Percentiles rank a stretch among this genome's conserved stretches.
Conservation (phyloP, 2,888 invertebrate genomes). For the Chymomyza amoena region DNA sequence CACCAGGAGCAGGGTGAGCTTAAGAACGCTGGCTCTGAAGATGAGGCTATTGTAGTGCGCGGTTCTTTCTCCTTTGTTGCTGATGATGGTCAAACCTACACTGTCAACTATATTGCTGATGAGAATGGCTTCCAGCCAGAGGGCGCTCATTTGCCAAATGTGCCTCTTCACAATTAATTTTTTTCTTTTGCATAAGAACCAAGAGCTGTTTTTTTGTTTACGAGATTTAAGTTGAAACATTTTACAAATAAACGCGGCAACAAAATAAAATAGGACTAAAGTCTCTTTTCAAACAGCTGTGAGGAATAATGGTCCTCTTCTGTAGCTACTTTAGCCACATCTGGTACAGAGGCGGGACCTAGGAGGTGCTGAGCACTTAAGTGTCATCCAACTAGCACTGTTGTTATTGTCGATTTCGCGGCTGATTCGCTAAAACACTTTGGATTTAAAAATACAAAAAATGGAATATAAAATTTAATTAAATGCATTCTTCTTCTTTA, state of each 20-base stretch:
- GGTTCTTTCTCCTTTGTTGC: conserved; percentile 82
- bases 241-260: conserved; percentile 53
- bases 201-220: conserved; percentile 61
- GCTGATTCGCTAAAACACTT: too few species aligned
- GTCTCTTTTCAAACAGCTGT: neutral
- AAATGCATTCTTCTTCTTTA: neutral
- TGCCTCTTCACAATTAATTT: conserved; percentile 48
- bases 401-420: too few species aligned
- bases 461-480: neutral
- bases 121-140: conserved; percentile 78
- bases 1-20: conserved; percentile 82
- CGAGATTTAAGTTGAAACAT: conserved; percentile 42
- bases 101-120: conserved; percentile 77
- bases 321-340: too few species aligned
- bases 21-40: conserved; percentile 82
- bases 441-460: too few species aligned
- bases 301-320: too few species aligned
- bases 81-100: conserved; percentile 82
- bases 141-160: conserved; percentile 72
- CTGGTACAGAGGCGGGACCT: too few species aligned
- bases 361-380: too few species aligned
- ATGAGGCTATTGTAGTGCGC: conserved; percentile 82
- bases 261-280: conserved; percentile 10
- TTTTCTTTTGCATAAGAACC: conserved; percentile 30
- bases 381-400: too few species aligned